Conservation (phyloP, 2,888 invertebrate genomes). For the Melanargia galathea region DNA sequence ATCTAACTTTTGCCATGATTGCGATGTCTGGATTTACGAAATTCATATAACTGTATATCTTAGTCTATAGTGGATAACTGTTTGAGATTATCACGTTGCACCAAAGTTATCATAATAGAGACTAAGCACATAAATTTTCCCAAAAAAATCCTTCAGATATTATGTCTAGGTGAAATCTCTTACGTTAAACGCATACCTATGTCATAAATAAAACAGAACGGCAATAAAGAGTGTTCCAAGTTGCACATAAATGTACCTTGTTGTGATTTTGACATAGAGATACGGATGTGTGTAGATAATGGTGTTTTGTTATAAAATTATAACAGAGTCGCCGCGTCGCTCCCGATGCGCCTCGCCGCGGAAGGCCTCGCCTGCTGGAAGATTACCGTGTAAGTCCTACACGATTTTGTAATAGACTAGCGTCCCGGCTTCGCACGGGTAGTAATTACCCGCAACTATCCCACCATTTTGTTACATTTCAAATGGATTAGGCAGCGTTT, state of each 20-base stretch:
- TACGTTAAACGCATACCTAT: constrained; percentile 24
- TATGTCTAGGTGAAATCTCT: constrained; percentile 17
- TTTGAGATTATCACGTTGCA: neutral
- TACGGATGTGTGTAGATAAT: constrained; percentile 55
- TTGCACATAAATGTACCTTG: constrained; percentile 50
- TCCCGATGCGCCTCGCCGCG: constrained; percentile 58
- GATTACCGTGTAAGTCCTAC: constrained; percentile 26
- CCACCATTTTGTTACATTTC: too few relatives aligned
- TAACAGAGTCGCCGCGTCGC: constrained; percentile 66
- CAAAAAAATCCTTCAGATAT: too few relatives aligned
- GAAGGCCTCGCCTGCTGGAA: constrained; percentile 48
- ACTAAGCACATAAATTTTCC: too few relatives aligned
- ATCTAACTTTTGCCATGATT: too few relatives aligned
- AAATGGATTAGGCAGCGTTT: too few relatives aligned
- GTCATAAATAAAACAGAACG: constrained; percentile 28
- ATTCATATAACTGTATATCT: too few relatives aligned
- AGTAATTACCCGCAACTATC: too few relatives aligned
- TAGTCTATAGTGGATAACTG: too few relatives aligned
- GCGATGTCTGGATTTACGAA: too few relatives aligned
- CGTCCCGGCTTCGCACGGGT: too few relatives aligned
- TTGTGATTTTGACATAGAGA: constrained; percentile 25
- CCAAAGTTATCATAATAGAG: too few relatives aligned
- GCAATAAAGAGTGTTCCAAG: constrained; percentile 16
- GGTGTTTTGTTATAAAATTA: constrained; percentile 77
- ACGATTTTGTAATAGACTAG: neutral